Base-by-base conservation (phyloP, 2,797 vertebrate genomes). In the Ptychadena robeensis region DNA sequence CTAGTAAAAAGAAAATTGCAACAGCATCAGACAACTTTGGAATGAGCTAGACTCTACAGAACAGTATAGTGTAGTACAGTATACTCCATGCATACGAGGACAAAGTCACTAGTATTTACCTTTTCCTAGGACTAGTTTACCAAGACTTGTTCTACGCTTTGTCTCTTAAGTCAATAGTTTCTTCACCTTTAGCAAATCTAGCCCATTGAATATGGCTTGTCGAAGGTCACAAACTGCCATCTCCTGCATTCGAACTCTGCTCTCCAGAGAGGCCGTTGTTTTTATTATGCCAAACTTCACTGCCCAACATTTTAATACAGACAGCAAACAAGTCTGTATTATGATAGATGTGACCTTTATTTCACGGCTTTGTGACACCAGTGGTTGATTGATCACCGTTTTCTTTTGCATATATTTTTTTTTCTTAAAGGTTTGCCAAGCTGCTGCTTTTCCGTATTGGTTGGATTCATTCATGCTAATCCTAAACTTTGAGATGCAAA, bases 261-360 rank as follows among this genome's bases (percentile, higher is more conserved):
- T 67, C 32, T 67, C 32, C 32, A 8, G 65, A 67, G 65, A 67
- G n/a, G 32, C 10, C 64, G 18, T 67, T 35, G n/a, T 32, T 66
- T 69, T 69, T 32, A 35, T 69, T 15, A 69, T 69, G 35, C 67
- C 35, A 40, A 37, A 69, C 34, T n/a, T 69, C 11, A 12, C 35
- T 69, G 67, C 22, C 34, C n/a, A 38, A 57, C 30, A 73, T 73
- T 73, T 32, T n/a, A 73, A 73, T 73, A 57, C 48, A 31, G 15
- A 73, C 18, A 12, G 35, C 18, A 40, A 37, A n/a, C 73, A 69
- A n/a, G 6, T 68, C 40, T 35, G 32, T 32, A 68, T 79, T 79
- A 35, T 79, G 32, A 68, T 68, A 79, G 25, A 69, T 68, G 44
- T 68, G 76, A 53, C 76, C 65, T 79, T 79, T 79, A 69, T 22